Conservation (phyloP, 2,888 invertebrate species). For the Andrena dorsata region DNA sequence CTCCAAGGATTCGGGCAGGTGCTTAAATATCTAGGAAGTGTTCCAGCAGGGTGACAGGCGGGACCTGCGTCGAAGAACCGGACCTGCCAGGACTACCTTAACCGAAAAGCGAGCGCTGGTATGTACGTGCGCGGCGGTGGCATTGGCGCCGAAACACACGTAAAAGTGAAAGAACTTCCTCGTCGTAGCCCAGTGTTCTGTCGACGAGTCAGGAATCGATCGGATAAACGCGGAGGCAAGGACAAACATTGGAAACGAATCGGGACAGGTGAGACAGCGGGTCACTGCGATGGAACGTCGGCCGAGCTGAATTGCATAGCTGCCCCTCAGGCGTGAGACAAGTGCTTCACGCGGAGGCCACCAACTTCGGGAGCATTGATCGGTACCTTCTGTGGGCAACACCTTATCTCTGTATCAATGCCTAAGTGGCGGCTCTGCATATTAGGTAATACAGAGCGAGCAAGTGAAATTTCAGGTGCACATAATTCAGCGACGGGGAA, state of each 20-base stretch:
- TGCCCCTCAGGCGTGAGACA: background rate
- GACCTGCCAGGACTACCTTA: slow-evolving; percentile 30
- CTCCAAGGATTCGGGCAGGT: slow-evolving; percentile 9
- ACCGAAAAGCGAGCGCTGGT: slow-evolving; percentile 18
- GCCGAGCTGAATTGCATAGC: background rate
- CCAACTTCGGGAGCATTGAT: background rate
- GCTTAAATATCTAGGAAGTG: background rate
- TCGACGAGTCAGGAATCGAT: slow-evolving; percentile 19
- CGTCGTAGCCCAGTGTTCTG: background rate
- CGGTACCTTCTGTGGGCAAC: background rate
- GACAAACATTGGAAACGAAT: slow-evolving; percentile 24
- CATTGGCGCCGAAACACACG: slow-evolving; percentile 24
- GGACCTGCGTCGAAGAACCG: background rate
- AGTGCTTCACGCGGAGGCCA: background rate
- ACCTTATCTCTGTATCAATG: no score
- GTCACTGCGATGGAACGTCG: background rate
- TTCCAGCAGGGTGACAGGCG: slow-evolving; percentile 18
- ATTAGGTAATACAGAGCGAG: no score
- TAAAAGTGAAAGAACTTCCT: slow-evolving; percentile 42
- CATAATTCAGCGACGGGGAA: no score
- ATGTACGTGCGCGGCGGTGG: background rate
- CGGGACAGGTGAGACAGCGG: background rate
- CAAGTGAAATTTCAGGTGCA: no score
- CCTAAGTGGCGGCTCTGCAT: no score
- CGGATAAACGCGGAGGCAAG: slow-evolving; percentile 27